A percentile compares a stretch with the other conserved stretches of the same genome.
Conservation (phyloP, 2,888 invertebrate species). For the Lithosia quadra region DNA sequence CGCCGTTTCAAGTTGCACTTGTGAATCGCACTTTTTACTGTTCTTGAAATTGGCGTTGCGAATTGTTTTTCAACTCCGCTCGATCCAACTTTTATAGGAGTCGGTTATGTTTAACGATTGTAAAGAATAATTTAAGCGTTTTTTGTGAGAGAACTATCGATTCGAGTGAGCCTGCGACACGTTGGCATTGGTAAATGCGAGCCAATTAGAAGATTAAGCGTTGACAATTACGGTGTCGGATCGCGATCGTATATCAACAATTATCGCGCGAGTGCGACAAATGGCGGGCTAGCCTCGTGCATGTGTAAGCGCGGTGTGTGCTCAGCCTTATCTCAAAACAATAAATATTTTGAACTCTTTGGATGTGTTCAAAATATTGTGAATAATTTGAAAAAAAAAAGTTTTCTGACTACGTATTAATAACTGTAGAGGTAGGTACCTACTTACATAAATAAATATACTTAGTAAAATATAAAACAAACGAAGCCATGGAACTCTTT, state of each 20-base stretch:
- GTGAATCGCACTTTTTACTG: slow-evolving; percentile 87
- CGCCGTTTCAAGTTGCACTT: slow-evolving; percentile 87
- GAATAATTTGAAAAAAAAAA: neutral
- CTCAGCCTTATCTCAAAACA: slow-evolving; percentile 49
- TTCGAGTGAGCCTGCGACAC: slow-evolving; percentile 68
- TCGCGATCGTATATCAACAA: slow-evolving; percentile 87
- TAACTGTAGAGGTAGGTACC: no score
- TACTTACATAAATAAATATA: no score
- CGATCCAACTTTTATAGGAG: slow-evolving; percentile 66
- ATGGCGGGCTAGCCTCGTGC: slow-evolving; percentile 73
- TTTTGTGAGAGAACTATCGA: slow-evolving; percentile 72
- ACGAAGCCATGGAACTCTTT: no score
- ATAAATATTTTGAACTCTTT: slow-evolving; percentile 36
- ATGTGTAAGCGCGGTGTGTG: slow-evolving; percentile 73
- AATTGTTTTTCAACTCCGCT: slow-evolving; percentile 80
- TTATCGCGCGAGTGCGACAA: slow-evolving; percentile 86
- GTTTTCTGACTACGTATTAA: neutral
- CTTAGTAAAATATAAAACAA: no score
- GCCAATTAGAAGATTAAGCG: slow-evolving; percentile 87
- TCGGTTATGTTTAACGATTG: slow-evolving; percentile 58
- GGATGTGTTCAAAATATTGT: slow-evolving; percentile 36
- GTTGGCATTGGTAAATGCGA: slow-evolving; percentile 86
- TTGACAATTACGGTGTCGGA: slow-evolving; percentile 85
- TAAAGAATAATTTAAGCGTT: slow-evolving; percentile 59
- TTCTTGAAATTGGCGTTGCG: slow-evolving; percentile 83